phyloP scores from a whole-genome alignment of 2,888 invertebrate genomes.

The Miltochrista miniata region DNA sequence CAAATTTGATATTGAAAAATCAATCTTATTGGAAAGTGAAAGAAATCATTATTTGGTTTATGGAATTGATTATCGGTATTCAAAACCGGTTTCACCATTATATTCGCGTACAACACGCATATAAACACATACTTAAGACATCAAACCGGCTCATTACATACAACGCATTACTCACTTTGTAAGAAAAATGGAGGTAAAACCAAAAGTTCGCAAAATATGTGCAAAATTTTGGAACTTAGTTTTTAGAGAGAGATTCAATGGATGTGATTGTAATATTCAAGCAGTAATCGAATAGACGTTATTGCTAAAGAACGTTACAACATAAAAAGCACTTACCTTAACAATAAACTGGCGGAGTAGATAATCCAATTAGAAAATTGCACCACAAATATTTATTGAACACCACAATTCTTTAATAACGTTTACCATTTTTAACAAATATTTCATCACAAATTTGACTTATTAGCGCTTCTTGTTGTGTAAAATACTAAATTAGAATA shows the following conservation, averaged over 20 bases:
- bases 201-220: conserved; percentile 7
- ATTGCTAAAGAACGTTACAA: conserved; percentile 23
- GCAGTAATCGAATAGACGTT: conserved; percentile 25
- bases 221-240: not conserved
- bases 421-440: conserved; percentile 12
- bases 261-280: not conserved
- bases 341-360: conserved; percentile 16
- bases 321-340: conserved; percentile 34
- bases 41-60: not conserved
- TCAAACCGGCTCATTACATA: conserved; percentile 22
- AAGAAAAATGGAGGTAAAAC: conserved; percentile 21
- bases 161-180: not conserved
- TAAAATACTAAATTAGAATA: conserved; percentile 32
- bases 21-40: conserved; percentile 6
- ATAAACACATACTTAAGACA: conserved; percentile 2
- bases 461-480: conserved; percentile 24
- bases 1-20: not conserved
- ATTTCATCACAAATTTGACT: conserved; percentile 21
- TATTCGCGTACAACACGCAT: conserved; percentile 14
- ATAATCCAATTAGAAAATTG: conserved; percentile 38
- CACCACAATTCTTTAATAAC: conserved; percentile 18
- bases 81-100: conserved; percentile 18
- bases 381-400: conserved; percentile 23
- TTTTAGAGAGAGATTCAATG: not conserved
- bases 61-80: not conserved